phyloP scores from a whole-genome alignment of 2,888 invertebrate species.

The Brachyptera risi region DNA sequence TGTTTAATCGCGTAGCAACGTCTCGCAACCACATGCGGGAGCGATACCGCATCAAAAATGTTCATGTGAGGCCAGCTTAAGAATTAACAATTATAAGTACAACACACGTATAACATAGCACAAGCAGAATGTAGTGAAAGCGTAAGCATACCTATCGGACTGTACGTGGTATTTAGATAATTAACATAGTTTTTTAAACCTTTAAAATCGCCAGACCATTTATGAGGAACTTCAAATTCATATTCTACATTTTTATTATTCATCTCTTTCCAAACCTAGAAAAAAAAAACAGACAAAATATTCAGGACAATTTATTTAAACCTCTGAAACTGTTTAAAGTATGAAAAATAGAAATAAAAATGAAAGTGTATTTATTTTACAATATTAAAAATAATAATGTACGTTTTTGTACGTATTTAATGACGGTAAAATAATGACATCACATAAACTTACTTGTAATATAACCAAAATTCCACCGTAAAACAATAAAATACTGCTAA shows the following conservation, averaged over 20 bases:
- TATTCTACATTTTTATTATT: neutral
- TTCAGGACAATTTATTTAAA: neutral
- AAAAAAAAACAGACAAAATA: neutral
- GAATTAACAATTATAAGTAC: no score
- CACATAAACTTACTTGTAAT: conserved; percentile 19
- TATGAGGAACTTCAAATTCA: neutral
- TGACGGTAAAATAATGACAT: no score
- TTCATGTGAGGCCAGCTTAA: no score
- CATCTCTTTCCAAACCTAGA: conserved; percentile 3
- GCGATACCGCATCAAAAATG: no score
- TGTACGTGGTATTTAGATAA: neutral
- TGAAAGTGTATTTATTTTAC: neutral
- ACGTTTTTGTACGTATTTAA: no score
- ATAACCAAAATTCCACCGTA: neutral
- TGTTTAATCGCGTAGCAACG: no score
- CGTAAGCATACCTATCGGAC: neutral
- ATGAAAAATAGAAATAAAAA: neutral
- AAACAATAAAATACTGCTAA: neutral
- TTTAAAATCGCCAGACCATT: conserved; percentile 10
- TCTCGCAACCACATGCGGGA: no score
- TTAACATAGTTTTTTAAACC: neutral
- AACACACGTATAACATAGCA: no score
- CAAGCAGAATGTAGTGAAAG: no score
- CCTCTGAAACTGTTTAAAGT: neutral
- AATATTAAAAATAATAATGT: neutral